These are phyloP conservation scores for Nymphalis c-album DNA, from an alignment of 2,888 invertebrate species.

Conservation along the genomic window DNA sequence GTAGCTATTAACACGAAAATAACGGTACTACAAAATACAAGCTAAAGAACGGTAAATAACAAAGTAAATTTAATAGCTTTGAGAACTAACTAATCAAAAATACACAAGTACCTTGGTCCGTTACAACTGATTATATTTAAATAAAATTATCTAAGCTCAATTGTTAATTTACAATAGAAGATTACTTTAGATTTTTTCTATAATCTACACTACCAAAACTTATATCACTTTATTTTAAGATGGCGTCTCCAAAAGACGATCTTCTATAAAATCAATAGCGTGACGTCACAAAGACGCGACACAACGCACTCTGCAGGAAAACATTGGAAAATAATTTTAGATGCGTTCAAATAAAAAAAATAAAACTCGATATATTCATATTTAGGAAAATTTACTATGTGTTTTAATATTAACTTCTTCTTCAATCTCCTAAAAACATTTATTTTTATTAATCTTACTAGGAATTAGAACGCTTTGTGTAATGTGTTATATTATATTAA, in stretches of 20 bases:
- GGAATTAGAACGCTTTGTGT: no score
- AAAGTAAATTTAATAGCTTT: constrained; percentile 64
- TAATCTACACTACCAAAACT: constrained; percentile 83
- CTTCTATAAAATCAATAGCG: constrained; percentile 74
- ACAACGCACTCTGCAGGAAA: constrained; percentile 60
- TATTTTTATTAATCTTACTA: no score
- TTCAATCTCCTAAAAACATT: no score
- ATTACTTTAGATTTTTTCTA: constrained; percentile 79
- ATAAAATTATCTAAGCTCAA: constrained; percentile 69
- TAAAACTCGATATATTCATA: neutral
- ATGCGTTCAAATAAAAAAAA: constrained; percentile 36
- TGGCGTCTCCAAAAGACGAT: constrained; percentile 80
- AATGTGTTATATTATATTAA: no score
- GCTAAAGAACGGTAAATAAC: constrained; percentile 73
- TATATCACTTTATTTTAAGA: constrained; percentile 82
- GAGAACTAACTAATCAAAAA: constrained; percentile 67
- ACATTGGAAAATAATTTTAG: constrained; percentile 35
- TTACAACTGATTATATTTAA: constrained; percentile 84
- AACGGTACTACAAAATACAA: constrained; percentile 68
- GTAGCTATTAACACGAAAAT: constrained; percentile 51
- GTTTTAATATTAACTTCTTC: no score
- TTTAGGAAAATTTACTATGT: neutral
- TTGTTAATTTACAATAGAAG: constrained; percentile 65
- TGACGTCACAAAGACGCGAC: constrained; percentile 80
- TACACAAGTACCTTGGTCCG: constrained; percentile 88